Conservation (phyloP, 2,888 invertebrate species). For the Byasa hedistus region DNA sequence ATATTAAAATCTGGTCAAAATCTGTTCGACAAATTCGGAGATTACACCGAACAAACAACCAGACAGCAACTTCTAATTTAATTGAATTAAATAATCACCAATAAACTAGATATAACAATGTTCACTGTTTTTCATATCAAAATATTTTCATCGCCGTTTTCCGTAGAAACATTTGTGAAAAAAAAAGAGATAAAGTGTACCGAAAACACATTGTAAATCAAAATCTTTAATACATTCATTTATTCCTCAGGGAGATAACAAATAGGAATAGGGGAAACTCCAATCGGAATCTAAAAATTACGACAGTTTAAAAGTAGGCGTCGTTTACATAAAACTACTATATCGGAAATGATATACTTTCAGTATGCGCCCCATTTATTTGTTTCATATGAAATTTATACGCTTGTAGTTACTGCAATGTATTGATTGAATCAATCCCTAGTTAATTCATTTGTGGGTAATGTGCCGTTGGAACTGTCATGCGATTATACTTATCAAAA, state of each 20-base stretch:
- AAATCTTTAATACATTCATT: conserved; percentile 69
- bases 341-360: conserved; percentile 71
- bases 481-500: conserved; percentile 10
- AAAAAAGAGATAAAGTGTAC: conserved; percentile 42
- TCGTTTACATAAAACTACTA: conserved; percentile 77
- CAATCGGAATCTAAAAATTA: conserved; percentile 79
- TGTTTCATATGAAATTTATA: conserved; percentile 52
- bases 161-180: background rate
- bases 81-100: no score
- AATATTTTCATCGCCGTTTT: background rate
- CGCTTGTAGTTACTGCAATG: conserved; percentile 17
- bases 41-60: no score
- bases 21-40: no score
- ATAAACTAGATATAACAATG: no score
- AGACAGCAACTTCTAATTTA: no score
- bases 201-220: conserved; percentile 68
- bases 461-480: conserved; percentile 10
- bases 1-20: no score
- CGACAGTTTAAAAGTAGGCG: conserved; percentile 79
- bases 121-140: no score
- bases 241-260: conserved; percentile 70
- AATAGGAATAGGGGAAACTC: conserved; percentile 68
- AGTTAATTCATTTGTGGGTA: conserved; percentile 26
- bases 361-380: conserved; percentile 58
- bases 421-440: conserved; percentile 35